Evolutionary conservation across 1,140 invertebrate genomes (phyloP).

Genomic region (Tribolium castaneum): DNA sequence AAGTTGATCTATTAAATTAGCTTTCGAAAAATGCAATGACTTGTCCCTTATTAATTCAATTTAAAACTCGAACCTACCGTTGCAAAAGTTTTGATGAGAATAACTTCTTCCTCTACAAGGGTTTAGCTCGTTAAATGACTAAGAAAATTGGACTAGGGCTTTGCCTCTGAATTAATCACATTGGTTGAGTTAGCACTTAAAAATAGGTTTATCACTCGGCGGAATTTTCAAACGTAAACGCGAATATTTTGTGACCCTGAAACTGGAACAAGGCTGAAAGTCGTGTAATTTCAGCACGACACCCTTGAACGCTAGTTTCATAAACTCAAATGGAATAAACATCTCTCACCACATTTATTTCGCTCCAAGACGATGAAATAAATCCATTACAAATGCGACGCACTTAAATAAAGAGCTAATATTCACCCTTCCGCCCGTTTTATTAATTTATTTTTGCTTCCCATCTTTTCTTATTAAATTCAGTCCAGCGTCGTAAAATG

Average conservation of each 20-base stretch:
- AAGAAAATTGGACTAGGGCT: background rate
- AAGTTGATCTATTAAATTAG: background rate
- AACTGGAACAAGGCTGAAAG: background rate
- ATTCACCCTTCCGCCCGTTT: conserved; percentile 6
- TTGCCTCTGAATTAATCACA: background rate
- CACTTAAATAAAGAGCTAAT: conserved; percentile 11
- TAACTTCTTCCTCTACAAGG: background rate
- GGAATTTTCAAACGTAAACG: too few species aligned
- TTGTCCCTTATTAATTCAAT: too few species aligned
- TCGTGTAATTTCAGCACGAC: background rate
- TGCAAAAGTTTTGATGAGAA: conserved; percentile 4
- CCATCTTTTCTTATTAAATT: conserved; percentile 4
- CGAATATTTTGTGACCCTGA: background rate
- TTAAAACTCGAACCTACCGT: background rate
- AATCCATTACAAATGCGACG: conserved; percentile 6
- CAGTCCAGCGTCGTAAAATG: background rate
- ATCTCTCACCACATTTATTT: background rate
- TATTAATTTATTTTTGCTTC: background rate
- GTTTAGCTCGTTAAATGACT: background rate
- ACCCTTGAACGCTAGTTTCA: background rate
- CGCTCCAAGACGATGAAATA: background rate
- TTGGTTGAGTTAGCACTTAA: too few species aligned
- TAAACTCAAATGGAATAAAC: background rate
- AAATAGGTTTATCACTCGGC: too few species aligned
- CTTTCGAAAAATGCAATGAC: background rate